phyloP scores from a whole-genome alignment of 2,888 invertebrate genomes.

The Brassicogethes aeneus region DNA sequence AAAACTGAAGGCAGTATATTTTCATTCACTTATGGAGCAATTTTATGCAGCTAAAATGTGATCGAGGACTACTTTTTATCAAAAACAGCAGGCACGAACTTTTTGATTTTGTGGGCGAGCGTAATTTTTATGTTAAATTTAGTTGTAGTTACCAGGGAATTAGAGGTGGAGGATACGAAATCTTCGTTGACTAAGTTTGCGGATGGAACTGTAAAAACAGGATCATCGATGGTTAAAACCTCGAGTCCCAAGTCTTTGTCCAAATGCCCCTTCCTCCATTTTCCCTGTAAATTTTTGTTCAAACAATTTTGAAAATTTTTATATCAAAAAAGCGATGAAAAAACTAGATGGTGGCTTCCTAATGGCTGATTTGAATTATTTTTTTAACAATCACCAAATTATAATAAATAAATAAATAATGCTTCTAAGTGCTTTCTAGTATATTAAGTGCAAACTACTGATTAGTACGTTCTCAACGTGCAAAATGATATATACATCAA shows the following conservation, averaged over 20 bases:
- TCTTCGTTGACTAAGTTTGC: constrained; percentile 37
- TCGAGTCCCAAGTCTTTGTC: constrained; percentile 35
- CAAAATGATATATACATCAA: not conserved
- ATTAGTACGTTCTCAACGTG: not conserved
- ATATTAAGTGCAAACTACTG: not conserved
- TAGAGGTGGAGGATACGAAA: constrained; percentile 23
- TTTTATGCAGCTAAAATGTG: too few species aligned
- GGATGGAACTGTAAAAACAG: constrained; percentile 35
- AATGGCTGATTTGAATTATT: too few species aligned
- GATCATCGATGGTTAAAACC: constrained; percentile 39
- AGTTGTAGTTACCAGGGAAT: constrained; percentile 24
- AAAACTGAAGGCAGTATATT: too few species aligned
- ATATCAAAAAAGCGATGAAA: too few species aligned
- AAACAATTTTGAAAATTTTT: constrained; percentile 8
- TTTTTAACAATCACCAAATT: not conserved
- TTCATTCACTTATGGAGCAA: too few species aligned
- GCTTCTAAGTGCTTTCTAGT: not conserved
- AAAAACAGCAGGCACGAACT: too few species aligned
- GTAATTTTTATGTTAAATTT: too few species aligned
- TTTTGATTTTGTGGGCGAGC: too few species aligned
- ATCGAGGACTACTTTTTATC: too few species aligned
- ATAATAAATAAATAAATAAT: not conserved
- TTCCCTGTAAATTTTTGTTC: constrained; percentile 27
- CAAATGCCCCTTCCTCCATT: constrained; percentile 20
- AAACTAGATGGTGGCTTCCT: too few species aligned